Percentiles rank a stretch among this genome's conserved stretches.
Conservation (phyloP, 1,140 invertebrate genomes). For the Drosophila malerkotliana region DNA sequence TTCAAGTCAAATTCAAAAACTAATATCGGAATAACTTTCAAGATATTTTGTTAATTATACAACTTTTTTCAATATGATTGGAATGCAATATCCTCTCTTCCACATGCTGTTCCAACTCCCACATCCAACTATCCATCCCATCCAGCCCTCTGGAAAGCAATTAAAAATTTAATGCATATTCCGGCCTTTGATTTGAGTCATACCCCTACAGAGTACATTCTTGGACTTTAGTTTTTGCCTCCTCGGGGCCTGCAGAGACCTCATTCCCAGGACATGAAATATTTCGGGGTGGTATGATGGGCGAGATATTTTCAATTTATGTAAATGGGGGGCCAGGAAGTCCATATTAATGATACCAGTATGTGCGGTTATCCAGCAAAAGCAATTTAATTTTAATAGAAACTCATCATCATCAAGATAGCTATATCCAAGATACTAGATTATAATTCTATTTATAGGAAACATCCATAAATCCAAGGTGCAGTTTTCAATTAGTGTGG, state of each 20-base stretch:
- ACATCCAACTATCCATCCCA: neutral
- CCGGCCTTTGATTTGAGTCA: constrained; percentile 44
- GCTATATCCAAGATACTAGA: neutral
- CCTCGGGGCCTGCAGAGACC: constrained; percentile 6
- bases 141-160: constrained; percentile 22
- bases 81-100: constrained; percentile 28
- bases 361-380: constrained; percentile 12
- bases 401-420: neutral
- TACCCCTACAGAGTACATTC: neutral
- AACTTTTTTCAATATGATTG: constrained; percentile 27
- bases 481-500: constrained; percentile 35
- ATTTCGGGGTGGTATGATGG: constrained; percentile 60
- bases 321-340: constrained; percentile 8
- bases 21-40: neutral
- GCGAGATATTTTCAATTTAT: constrained; percentile 56
- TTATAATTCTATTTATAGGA: too few relatives aligned
- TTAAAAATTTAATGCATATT: constrained; percentile 60
- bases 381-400: neutral
- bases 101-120: neutral
- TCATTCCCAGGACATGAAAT: constrained; percentile 28
- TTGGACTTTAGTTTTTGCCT: constrained; percentile 14
- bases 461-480: constrained; percentile 11
- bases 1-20: neutral
- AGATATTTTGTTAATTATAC: constrained; percentile 12
- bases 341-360: constrained; percentile 52